A percentile compares a stretch with the other conserved stretches of the same genome.
These are phyloP conservation scores for Platycercus adscitus DNA, from an alignment of 2,113 vertebrate species.

Conservation along the genomic window DNA sequence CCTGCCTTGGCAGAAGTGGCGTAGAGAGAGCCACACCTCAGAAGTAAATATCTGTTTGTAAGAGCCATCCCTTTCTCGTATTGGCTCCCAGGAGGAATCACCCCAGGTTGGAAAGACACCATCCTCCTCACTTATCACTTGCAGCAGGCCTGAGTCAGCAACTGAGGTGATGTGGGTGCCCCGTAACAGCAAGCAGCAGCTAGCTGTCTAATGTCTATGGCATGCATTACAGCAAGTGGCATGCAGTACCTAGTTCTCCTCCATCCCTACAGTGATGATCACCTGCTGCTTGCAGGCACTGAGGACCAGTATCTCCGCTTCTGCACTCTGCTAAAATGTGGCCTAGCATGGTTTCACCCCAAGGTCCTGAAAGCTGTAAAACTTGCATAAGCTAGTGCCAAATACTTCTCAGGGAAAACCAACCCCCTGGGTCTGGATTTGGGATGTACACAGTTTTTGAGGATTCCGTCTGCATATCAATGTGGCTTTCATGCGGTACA, in stretches of 20 bases:
- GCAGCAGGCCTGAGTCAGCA: background rate
- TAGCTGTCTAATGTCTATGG: background rate
- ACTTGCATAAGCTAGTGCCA: background rate
- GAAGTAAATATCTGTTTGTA: background rate
- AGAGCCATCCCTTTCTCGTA: background rate
- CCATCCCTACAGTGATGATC: background rate
- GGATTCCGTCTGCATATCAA: background rate
- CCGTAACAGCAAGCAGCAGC: background rate
- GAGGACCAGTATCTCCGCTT: background rate
- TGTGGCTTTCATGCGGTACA: background rate
- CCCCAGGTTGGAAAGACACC: background rate
- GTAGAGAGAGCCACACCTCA: conserved; percentile 1
- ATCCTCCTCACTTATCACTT: background rate
- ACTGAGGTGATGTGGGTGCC: background rate
- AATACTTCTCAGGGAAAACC: background rate
- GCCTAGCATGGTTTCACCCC: background rate
- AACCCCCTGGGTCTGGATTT: background rate
- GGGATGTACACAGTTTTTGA: background rate
- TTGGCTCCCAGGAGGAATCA: background rate
- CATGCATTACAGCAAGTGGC: background rate
- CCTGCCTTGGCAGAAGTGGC: background rate
- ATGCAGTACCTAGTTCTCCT: background rate
- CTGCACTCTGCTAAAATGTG: background rate
- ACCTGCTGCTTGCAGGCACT: background rate
- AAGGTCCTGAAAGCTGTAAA: background rate